Evolutionary conservation across 2,888 invertebrate genomes (phyloP), one percentile per base, ranked within the genome.

Genomic region (Danaus chrysippus): DNA sequence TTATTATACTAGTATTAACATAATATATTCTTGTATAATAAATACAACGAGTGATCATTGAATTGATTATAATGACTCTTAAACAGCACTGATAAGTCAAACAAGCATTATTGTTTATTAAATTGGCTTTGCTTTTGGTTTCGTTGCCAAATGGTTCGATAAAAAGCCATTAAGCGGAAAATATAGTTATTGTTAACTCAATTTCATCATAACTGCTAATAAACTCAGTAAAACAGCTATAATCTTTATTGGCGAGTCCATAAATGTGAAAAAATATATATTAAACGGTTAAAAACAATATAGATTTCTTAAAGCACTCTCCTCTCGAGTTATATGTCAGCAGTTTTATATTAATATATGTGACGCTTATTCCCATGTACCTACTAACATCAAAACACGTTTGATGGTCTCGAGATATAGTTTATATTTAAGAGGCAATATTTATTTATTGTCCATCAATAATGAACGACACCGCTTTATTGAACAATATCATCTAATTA

Each of bases 401-500:
- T 13, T 46, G 5, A 49, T 49, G 17, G 17, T 10, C 10, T 17
- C 17, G 9, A 46, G n/a, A 46, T 9, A 46, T 46, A 3, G n/a
- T 15, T 59, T 42, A 59, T 59, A 13, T 44, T 56, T 41, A 42
- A 61, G 56, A 19, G 49, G 46, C 52, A 42, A 42, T 41, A 55
- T 19, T 54, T 60, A 55, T 52, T 60, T 60, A 61, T 46, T 56
- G 49, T 46, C 46, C 17, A 34, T 60, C 15, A 60, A 60, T 55
- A 41, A 55, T 60, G 42, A 34, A 54, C 44, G 54, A 59, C 54
- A 17, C 12, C 41, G 11, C 10, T 49, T 49, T 49, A 49, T 49
- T 49, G 17, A 2, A 49, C 49, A 10, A 49, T 49, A 17, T 49
- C 49, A 17, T 49, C 15, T 49, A 10, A 17, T 49, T 49, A 49